A percentile compares a stretch with the other conserved stretches of the same genome.
Conservation (phyloP, 1,140 invertebrate species). For the Drosophila azteca region DNA sequence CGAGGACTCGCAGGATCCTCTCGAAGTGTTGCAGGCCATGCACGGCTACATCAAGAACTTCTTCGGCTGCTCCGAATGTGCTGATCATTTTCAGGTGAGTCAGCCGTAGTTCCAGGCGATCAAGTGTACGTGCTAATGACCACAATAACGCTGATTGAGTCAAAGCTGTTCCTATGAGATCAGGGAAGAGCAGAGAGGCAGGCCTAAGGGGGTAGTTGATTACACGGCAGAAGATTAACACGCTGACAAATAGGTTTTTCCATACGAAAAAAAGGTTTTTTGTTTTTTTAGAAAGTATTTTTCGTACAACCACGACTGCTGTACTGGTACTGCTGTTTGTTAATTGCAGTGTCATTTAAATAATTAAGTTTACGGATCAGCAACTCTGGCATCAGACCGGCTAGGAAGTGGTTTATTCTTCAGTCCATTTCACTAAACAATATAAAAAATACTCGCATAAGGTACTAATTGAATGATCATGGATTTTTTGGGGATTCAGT, state of each 20-base stretch:
- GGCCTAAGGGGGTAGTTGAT: too few species aligned
- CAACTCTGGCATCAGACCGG: slow-evolving; percentile 2
- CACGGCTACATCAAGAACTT: slow-evolving; percentile 95
- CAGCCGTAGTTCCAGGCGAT: neutral
- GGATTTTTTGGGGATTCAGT: neutral
- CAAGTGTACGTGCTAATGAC: slow-evolving; percentile 37
- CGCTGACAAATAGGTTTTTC: slow-evolving; percentile 36
- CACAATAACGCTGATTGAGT: slow-evolving; percentile 38
- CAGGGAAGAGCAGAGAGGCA: too few species aligned
- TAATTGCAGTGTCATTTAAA: slow-evolving; percentile 26
- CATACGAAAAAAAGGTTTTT: slow-evolving; percentile 15
- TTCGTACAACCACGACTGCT: slow-evolving; percentile 7
- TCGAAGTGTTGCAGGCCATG: slow-evolving; percentile 91
- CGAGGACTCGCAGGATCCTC: slow-evolving; percentile 84
- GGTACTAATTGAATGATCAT: slow-evolving; percentile 17
- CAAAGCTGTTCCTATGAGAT: too few species aligned
- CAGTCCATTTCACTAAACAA: neutral
- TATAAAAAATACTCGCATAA: too few species aligned
- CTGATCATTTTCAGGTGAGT: slow-evolving; percentile 91
- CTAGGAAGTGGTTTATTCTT: neutral
- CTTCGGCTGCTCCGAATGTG: slow-evolving; percentile 96
- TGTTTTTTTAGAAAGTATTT: slow-evolving; percentile 24
- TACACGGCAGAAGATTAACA: too few species aligned
- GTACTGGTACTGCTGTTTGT: neutral
- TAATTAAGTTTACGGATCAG: slow-evolving; percentile 17